A percentile compares a stretch with the other conserved stretches of the same genome.
Evolutionary conservation across 2,113 vertebrate genomes (phyloP).

Genomic region (Etia nguti): DNA sequence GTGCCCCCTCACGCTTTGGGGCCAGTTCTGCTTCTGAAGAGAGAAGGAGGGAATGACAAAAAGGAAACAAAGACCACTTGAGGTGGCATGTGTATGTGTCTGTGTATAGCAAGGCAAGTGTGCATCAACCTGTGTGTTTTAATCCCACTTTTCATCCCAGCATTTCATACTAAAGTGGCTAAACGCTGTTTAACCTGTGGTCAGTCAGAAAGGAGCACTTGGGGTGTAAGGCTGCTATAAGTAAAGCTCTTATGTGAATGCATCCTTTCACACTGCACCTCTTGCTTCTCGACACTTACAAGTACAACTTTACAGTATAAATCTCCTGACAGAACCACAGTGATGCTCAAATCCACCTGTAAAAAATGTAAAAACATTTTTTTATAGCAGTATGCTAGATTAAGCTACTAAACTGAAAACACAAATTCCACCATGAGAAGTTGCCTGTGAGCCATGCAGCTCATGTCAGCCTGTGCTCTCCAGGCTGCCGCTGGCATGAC

Average conservation of each 20-base stretch:
- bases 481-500: background rate
- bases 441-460: background rate
- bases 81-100: background rate
- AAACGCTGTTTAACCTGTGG: background rate
- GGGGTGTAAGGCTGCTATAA: background rate
- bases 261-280: background rate
- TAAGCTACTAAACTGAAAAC: background rate
- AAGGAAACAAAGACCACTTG: background rate
- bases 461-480: background rate
- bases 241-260: background rate
- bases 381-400: background rate
- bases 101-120: background rate
- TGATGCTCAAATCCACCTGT: background rate
- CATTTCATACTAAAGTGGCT: background rate
- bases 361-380: background rate
- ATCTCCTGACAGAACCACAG: background rate
- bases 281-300: background rate
- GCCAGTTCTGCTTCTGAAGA: constrained; percentile 70
- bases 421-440: background rate
- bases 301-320: background rate
- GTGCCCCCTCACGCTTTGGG: constrained; percentile 65
- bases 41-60: background rate
- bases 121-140: background rate
- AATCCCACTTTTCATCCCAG: background rate
- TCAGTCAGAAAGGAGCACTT: background rate